A percentile compares a stretch with the other conserved stretches of the same genome.
Conservation (phyloP, 2,797 vertebrate species). For the Atherinosoma microstoma region DNA sequence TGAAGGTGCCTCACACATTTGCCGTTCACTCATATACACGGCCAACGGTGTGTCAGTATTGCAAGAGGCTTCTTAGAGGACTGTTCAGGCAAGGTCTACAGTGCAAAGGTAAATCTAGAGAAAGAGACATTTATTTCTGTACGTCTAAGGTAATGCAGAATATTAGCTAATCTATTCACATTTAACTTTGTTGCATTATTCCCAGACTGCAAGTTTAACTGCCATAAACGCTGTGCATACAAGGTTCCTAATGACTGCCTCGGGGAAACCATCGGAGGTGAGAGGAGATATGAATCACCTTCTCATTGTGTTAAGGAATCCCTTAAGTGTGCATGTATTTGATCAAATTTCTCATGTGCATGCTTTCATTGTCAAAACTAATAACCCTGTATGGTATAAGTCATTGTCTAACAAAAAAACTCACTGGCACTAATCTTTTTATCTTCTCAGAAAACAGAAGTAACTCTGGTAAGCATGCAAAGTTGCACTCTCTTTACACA, state of each 20-base stretch:
- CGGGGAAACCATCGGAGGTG: slow-evolving; percentile 89
- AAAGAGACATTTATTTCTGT: not conserved
- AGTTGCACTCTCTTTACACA: not conserved
- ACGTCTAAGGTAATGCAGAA: not conserved
- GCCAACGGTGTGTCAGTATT: slow-evolving; percentile 93
- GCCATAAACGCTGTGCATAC: slow-evolving; percentile 91
- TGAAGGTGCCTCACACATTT: slow-evolving; percentile 95
- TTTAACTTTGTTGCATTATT: slow-evolving; percentile 17
- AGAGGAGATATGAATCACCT: slow-evolving; percentile 34
- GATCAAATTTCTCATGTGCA: slow-evolving; percentile 20
- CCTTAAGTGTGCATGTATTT: slow-evolving; percentile 42
- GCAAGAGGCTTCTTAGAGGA: slow-evolving; percentile 91
- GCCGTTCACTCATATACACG: slow-evolving; percentile 93
- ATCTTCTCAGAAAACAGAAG: slow-evolving; percentile 79
- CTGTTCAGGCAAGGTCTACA: slow-evolving; percentile 94
- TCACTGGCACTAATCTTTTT: slow-evolving; percentile 58
- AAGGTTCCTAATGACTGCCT: slow-evolving; percentile 93
- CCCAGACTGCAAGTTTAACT: slow-evolving; percentile 95
- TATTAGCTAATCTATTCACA: not conserved
- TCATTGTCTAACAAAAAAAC: slow-evolving; percentile 43
- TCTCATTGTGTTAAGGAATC: slow-evolving; percentile 5
- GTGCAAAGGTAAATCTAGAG: slow-evolving; percentile 88
- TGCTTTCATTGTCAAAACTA: slow-evolving; percentile 27
- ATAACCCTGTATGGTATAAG: slow-evolving; percentile 17
- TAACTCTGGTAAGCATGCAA: slow-evolving; percentile 74